A percentile compares a stretch with the other conserved stretches of the same genome.
phyloP scores from a whole-genome alignment of 2,888 invertebrate species.

The Euzetes globulus region DNA sequence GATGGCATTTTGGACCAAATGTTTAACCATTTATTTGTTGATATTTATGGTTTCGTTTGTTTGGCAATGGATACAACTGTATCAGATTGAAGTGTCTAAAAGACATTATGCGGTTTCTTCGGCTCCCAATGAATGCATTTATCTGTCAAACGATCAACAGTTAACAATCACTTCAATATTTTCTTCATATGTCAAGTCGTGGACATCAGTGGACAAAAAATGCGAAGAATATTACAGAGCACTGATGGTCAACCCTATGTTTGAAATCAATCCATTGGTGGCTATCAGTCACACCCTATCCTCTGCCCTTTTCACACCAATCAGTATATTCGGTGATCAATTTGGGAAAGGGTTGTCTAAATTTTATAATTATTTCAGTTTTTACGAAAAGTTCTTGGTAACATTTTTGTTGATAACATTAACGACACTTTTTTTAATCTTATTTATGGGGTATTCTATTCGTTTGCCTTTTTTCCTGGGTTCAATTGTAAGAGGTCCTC shows the following conservation, averaged over 20 bases:
- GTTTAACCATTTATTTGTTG: background rate
- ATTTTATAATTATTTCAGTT: background rate
- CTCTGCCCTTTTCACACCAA: background rate
- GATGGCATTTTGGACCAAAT: background rate
- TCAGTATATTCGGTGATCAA: background rate
- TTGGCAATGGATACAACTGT: conserved; percentile 19
- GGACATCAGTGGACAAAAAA: conserved; percentile 1
- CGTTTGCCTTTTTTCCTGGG: background rate
- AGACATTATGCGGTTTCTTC: background rate
- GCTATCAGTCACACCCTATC: background rate
- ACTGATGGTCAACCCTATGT: conserved; percentile 1
- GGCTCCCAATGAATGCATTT: background rate
- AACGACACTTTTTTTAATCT: background rate
- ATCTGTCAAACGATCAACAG: background rate
- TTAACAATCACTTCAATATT: background rate
- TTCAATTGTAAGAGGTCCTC: background rate
- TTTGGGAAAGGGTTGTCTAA: conserved; percentile 21
- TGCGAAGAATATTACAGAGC: conserved; percentile 15
- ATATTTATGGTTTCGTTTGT: background rate
- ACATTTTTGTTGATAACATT: background rate
- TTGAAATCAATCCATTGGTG: background rate
- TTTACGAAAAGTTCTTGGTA: background rate
- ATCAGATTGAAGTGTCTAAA: background rate
- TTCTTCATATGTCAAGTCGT: background rate
- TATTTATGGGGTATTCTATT: background rate